phyloP scores from a whole-genome alignment of 1,140 invertebrate species.

The Drosophila bipectinata region DNA sequence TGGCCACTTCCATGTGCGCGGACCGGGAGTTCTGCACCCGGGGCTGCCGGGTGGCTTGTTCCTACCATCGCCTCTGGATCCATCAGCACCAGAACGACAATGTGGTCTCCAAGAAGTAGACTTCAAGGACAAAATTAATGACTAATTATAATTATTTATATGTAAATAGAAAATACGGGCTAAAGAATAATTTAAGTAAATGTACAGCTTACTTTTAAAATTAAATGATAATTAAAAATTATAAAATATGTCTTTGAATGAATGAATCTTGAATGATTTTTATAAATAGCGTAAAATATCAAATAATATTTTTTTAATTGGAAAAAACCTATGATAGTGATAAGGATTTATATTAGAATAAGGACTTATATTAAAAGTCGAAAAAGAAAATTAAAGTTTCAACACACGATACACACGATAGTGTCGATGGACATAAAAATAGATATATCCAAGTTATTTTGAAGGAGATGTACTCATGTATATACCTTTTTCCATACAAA shows the following conservation, averaged over 20 bases:
- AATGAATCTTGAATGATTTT: too few relatives aligned
- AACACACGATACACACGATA: too few relatives aligned
- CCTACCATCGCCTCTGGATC: constrained; percentile 36
- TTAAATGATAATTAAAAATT: not conserved
- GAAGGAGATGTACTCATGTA: too few relatives aligned
- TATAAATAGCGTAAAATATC: too few relatives aligned
- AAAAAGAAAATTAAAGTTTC: too few relatives aligned
- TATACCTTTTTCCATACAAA: too few relatives aligned
- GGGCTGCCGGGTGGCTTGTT: constrained; percentile 71
- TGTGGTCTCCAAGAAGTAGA: constrained; percentile 41
- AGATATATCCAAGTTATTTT: too few relatives aligned
- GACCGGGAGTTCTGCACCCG: constrained; percentile 64
- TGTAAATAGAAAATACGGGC: constrained; percentile 15
- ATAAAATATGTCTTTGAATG: not conserved
- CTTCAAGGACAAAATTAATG: not conserved
- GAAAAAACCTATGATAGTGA: too few relatives aligned
- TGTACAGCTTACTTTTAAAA: not conserved
- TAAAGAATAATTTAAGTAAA: not conserved
- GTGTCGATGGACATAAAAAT: too few relatives aligned
- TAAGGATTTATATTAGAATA: too few relatives aligned
- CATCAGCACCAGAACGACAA: constrained; percentile 20
- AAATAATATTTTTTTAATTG: not conserved
- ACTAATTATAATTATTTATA: not conserved
- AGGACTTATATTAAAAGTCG: too few relatives aligned
- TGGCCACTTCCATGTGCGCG: constrained; percentile 67